phyloP scores from a whole-genome alignment of 2,888 invertebrate species.

The Bursaphelenchus okinawaensis region DNA sequence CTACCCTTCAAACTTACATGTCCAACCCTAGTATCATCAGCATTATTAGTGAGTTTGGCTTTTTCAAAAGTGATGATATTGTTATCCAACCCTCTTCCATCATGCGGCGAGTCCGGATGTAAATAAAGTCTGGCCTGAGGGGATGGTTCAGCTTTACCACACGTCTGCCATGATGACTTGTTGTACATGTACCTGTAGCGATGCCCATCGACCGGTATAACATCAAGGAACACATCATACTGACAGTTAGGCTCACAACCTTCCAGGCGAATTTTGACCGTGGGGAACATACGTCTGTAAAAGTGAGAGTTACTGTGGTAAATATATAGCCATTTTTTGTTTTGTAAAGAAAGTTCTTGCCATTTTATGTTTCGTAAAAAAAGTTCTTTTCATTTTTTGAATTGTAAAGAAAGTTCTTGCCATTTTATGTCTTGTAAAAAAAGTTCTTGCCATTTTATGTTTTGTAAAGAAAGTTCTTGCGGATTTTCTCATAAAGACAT shows the following conservation, averaged over 20 bases:
- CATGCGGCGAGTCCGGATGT: constrained; percentile 92
- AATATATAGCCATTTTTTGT: too few species aligned
- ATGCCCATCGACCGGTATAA: constrained; percentile 85
- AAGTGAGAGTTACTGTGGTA: neutral
- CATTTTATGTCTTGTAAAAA: too few species aligned
- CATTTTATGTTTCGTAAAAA: too few species aligned
- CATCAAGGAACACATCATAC: constrained; percentile 89
- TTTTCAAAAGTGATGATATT: constrained; percentile 82
- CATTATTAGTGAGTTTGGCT: constrained; percentile 94
- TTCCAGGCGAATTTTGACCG: constrained; percentile 85
- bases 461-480: too few species aligned
- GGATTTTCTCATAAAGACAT: too few species aligned
- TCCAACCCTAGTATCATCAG: constrained; percentile 82
- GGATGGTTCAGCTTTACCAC: constrained; percentile 94
- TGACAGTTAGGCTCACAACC: constrained; percentile 65
- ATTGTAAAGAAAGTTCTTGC: too few species aligned
- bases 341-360: too few species aligned
- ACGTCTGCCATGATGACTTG: constrained; percentile 93
- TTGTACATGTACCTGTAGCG: constrained; percentile 96
- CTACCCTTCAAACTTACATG: constrained; percentile 83
- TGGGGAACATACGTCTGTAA: constrained; percentile 93
- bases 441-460: too few species aligned
- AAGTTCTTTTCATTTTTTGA: too few species aligned
- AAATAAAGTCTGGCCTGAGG: constrained; percentile 68
- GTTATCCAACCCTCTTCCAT: constrained; percentile 72